Conservation (phyloP, 2,797 vertebrate species). For the Fringilla coelebs region DNA sequence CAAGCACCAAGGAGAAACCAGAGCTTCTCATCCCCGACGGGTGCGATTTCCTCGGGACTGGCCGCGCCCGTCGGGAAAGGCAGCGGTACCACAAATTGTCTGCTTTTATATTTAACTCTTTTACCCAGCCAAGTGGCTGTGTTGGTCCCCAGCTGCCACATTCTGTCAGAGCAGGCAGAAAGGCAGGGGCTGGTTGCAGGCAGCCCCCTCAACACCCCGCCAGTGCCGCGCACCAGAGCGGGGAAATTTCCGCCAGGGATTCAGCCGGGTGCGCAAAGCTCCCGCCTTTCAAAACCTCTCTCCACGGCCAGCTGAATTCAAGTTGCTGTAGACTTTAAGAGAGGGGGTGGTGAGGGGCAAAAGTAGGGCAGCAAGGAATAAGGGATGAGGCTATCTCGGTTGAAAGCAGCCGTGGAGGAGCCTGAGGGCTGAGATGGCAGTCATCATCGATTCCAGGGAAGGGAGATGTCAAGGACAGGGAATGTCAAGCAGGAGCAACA, state of each 20-base stretch:
- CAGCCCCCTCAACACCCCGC: neutral
- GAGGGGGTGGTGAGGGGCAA: constrained; percentile 19
- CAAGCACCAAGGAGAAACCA: constrained; percentile 16
- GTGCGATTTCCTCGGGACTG: neutral
- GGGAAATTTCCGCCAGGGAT: constrained; percentile 16
- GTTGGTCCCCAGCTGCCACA: neutral
- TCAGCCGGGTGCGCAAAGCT: neutral
- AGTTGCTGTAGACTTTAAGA: neutral
- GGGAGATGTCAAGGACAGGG: constrained; percentile 41
- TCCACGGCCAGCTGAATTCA: neutral
- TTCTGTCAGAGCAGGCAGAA: neutral
- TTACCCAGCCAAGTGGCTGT: neutral
- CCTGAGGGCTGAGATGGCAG: constrained; percentile 15
- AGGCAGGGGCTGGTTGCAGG: neutral
- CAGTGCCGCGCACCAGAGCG: neutral
- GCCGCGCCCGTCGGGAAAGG: neutral
- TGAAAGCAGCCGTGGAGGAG: constrained; percentile 10
- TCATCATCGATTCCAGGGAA: constrained; percentile 15
- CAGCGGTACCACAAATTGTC: neutral
- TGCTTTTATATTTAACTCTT: neutral
- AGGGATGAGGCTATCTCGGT: neutral
- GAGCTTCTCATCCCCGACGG: neutral
- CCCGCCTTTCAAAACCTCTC: neutral
- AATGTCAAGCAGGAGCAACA: constrained; percentile 58
- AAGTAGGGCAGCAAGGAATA: constrained; percentile 24